Conservation (phyloP, 1,140 invertebrate genomes). For the Neomicropteryx cornuta region DNA sequence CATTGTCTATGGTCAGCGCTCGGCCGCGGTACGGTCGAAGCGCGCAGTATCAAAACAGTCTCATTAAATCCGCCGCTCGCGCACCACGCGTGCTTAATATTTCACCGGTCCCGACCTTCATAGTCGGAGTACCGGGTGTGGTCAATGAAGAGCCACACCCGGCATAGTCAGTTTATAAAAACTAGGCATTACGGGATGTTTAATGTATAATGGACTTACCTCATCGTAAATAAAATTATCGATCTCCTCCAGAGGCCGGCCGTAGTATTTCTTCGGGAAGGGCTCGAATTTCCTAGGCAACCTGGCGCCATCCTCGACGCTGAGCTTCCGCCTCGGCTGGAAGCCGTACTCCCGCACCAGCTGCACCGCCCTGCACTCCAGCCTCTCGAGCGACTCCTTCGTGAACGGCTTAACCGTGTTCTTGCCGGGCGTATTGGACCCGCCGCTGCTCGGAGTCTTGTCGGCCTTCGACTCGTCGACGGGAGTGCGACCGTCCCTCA, state of each 20-base stretch:
- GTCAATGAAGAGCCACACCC: too few relatives aligned
- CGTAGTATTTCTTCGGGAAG: slow-evolving; percentile 74
- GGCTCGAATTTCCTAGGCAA: slow-evolving; percentile 78
- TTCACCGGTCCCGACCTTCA: too few relatives aligned
- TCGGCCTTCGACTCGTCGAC: slow-evolving; percentile 1
- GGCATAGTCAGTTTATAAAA: too few relatives aligned
- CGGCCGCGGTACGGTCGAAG: too few relatives aligned
- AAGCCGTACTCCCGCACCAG: slow-evolving; percentile 73
- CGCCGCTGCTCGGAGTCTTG: slow-evolving; percentile 8
- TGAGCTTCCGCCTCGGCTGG: slow-evolving; percentile 65
- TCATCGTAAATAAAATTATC: slow-evolving; percentile 93
- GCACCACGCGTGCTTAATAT: too few relatives aligned
- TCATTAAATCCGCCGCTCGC: too few relatives aligned
- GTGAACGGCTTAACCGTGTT: slow-evolving; percentile 62
- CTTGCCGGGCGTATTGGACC: slow-evolving; percentile 32
- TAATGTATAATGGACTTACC: too few relatives aligned
- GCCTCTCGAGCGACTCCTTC: slow-evolving; percentile 53
- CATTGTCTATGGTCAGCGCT: too few relatives aligned
- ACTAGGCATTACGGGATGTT: too few relatives aligned
- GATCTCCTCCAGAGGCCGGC: slow-evolving; percentile 86
- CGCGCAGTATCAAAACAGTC: too few relatives aligned
- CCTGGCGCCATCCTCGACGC: slow-evolving; percentile 72
- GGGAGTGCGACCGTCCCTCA: slow-evolving; percentile 10
- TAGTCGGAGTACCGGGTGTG: too few relatives aligned
- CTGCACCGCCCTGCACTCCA: slow-evolving; percentile 66